phyloP scores from a whole-genome alignment of 2,113 vertebrate species.

The Crotophaga sulcirostris region DNA sequence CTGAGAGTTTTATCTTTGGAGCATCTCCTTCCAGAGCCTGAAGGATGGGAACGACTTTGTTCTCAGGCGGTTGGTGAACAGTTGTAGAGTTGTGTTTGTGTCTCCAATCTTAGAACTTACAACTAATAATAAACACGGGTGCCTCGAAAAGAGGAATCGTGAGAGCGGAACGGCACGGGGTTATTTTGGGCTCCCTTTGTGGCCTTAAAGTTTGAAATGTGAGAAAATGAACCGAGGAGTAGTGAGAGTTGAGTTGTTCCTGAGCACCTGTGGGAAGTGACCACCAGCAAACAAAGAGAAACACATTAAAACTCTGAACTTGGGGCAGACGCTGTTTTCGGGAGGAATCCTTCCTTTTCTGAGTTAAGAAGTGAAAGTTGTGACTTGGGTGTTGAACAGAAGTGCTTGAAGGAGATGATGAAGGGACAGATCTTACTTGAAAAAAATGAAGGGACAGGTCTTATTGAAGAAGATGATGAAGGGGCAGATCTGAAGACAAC shows the following conservation, averaged over 20 bases:
- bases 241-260: neutral
- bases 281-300: neutral
- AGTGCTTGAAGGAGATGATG: neutral
- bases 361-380: neutral
- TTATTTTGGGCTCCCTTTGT: neutral
- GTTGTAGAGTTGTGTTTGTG: neutral
- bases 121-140: neutral
- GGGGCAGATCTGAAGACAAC: neutral
- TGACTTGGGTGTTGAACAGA: neutral
- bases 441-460: neutral
- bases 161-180: accelerated
- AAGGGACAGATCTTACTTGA: neutral
- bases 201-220: neutral
- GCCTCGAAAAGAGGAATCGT: neutral
- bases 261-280: neutral
- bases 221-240: neutral
- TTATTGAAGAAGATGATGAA: neutral
- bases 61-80: neutral
- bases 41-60: neutral
- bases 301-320: accelerated
- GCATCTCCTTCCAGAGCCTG: neutral
- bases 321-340: neutral
- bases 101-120: neutral
- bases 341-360: neutral
- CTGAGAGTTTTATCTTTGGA: neutral